These are phyloP conservation scores for Acleris cristana DNA, from an alignment of 2,888 invertebrate species.

Conservation along the genomic window DNA sequence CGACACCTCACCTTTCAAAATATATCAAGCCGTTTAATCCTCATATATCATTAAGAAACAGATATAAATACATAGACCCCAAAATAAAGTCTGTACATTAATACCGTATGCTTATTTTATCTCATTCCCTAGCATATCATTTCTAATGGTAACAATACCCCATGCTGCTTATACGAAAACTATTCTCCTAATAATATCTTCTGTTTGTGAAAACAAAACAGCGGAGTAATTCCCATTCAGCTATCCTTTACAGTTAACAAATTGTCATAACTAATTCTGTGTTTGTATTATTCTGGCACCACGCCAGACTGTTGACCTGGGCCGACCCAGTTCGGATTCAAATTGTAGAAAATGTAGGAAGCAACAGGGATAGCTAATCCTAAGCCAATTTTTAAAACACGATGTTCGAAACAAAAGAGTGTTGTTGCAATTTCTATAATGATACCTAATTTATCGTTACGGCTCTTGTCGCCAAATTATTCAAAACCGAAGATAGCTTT, in stretches of 20 bases:
- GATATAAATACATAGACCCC: no score
- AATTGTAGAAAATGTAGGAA: slow-evolving; percentile 28
- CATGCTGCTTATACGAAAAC: background rate
- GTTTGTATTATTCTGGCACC: slow-evolving; percentile 34
- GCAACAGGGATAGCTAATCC: slow-evolving; percentile 21
- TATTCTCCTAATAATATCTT: slow-evolving; percentile 2
- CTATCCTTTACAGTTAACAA: slow-evolving; percentile 33
- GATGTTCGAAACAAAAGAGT: background rate
- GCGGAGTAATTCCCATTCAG: slow-evolving; percentile 10
- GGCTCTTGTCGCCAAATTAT: no score
- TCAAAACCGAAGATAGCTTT: no score
- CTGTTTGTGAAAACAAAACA: slow-evolving; percentile 26
- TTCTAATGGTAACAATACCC: no score
- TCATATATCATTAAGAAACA: no score
- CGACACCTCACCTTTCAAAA: no score
- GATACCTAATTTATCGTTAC: no score
- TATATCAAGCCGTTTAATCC: no score
- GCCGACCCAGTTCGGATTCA: slow-evolving; percentile 28
- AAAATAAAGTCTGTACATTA: no score
- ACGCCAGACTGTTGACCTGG: slow-evolving; percentile 21
- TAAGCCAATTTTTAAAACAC: background rate
- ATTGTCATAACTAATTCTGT: slow-evolving; percentile 37
- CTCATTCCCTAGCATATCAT: no score
- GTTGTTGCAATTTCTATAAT: no score
- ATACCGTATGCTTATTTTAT: no score